phyloP scores from a whole-genome alignment of 2,797 vertebrate genomes.

The Apogon hyalosoma region DNA sequence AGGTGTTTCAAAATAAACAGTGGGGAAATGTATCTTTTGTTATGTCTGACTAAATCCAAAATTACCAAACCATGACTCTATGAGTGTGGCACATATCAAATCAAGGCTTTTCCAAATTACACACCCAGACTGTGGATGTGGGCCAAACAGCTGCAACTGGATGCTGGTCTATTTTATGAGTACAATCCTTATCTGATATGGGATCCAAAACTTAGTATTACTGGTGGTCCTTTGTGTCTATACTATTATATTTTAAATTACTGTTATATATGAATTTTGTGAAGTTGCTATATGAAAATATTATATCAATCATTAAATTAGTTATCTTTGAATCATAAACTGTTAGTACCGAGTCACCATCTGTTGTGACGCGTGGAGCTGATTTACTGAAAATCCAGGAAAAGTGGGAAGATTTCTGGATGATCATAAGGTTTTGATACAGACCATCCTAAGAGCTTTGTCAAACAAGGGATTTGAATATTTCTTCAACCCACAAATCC shows the following conservation, averaged over 20 bases:
- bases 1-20: background rate
- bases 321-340: too few species aligned
- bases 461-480: slow-evolving; percentile 1
- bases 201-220: slow-evolving; percentile 40
- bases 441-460: slow-evolving; percentile 15
- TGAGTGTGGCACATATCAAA: slow-evolving; percentile 18
- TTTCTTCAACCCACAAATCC: slow-evolving; percentile 6
- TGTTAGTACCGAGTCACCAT: background rate
- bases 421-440: slow-evolving; percentile 15
- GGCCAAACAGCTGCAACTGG: slow-evolving; percentile 49
- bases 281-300: too few species aligned
- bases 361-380: background rate
- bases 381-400: background rate
- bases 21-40: background rate
- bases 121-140: slow-evolving; percentile 21
- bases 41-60: background rate
- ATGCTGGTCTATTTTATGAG: slow-evolving; percentile 43
- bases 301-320: too few species aligned
- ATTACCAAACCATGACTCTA: background rate
- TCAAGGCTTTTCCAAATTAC: slow-evolving; percentile 11
- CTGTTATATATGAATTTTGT: too few species aligned
- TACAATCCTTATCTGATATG: slow-evolving; percentile 55
- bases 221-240: slow-evolving; percentile 52
- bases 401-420: slow-evolving; percentile 12
- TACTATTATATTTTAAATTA: slow-evolving; percentile 15